A percentile compares a stretch with the other conserved stretches of the same genome.
phyloP scores from a whole-genome alignment of 2,113 vertebrate genomes.

The Neolamprologus longior region DNA sequence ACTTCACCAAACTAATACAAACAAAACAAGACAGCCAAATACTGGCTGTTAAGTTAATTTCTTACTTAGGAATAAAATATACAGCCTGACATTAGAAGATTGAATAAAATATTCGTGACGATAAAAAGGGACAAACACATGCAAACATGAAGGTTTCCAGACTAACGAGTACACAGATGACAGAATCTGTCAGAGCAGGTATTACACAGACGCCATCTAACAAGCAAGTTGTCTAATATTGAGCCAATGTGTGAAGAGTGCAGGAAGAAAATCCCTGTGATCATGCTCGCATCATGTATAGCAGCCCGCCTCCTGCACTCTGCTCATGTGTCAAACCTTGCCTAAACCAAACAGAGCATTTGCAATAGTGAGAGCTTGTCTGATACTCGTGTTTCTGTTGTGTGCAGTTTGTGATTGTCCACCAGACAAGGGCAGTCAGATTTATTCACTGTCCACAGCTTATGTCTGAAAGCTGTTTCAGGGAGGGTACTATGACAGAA shows the following conservation, averaged over 20 bases:
- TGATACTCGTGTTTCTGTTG: not conserved
- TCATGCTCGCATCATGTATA: not conserved
- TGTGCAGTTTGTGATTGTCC: not conserved
- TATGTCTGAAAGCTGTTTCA: not conserved
- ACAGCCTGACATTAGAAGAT: not conserved
- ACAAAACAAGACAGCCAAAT: not conserved
- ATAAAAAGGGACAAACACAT: not conserved
- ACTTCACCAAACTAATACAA: not conserved
- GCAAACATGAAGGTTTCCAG: rapidly evolving
- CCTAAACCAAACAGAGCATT: not conserved
- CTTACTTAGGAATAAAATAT: not conserved
- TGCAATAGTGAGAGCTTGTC: rapidly evolving
- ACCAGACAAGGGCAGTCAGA: not conserved
- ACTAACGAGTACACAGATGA: not conserved
- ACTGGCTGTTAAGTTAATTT: not conserved
- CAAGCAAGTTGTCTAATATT: not conserved
- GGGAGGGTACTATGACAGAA: not conserved
- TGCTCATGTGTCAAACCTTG: too few species aligned
- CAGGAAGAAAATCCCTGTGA: not conserved
- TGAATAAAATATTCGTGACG: not conserved
- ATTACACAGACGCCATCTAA: not conserved
- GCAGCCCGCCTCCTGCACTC: not conserved
- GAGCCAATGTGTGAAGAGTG: not conserved
- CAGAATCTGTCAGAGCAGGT: not conserved
- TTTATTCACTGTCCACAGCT: not conserved